Percentiles rank a stretch among this genome's conserved stretches.
These are phyloP conservation scores for Rhodinocichla rosea DNA, from an alignment of 2,113 vertebrate species.

Conservation along the genomic window DNA sequence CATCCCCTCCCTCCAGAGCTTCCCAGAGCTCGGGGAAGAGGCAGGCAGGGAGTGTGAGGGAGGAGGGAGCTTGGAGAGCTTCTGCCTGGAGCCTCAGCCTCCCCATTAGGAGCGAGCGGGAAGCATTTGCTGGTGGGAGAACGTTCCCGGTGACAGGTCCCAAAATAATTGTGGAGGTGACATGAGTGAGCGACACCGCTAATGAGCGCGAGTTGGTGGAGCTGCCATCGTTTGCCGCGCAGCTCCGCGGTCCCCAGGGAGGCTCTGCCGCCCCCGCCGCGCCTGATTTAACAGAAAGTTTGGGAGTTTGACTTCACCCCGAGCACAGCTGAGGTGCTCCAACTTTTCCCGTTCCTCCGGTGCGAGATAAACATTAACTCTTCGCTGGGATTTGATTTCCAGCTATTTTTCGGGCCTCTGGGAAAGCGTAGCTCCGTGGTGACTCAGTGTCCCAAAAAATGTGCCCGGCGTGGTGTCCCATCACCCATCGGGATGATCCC, in stretches of 20 bases:
- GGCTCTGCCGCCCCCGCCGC: conserved; percentile 41
- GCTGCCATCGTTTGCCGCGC: conserved; percentile 26
- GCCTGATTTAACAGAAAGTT: conserved; percentile 52
- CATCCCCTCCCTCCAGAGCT: neutral
- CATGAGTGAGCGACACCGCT: conserved; percentile 31
- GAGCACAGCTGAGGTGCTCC: neutral
- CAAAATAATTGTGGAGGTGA: conserved; percentile 59
- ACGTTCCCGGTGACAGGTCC: conserved; percentile 42
- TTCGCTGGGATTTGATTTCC: neutral
- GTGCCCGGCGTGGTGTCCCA: neutral
- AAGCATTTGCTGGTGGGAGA: conserved; percentile 62
- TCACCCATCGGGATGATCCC: fast-evolving
- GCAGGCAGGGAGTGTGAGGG: neutral
- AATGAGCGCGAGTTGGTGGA: conserved; percentile 49
- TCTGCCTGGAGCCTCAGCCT: neutral
- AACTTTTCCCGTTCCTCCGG: conserved; percentile 2
- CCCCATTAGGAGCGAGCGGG: neutral
- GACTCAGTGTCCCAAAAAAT: neutral
- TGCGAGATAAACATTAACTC: neutral
- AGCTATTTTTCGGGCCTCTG: neutral
- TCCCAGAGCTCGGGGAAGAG: neutral
- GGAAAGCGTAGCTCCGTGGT: fast-evolving
- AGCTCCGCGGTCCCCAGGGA: conserved; percentile 28
- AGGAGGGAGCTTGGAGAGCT: conserved; percentile 6
- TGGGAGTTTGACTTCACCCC: conserved; percentile 32